Evolutionary conservation across 2,797 vertebrate species (phyloP).

Genomic region (Halcyon smyrnensis): DNA sequence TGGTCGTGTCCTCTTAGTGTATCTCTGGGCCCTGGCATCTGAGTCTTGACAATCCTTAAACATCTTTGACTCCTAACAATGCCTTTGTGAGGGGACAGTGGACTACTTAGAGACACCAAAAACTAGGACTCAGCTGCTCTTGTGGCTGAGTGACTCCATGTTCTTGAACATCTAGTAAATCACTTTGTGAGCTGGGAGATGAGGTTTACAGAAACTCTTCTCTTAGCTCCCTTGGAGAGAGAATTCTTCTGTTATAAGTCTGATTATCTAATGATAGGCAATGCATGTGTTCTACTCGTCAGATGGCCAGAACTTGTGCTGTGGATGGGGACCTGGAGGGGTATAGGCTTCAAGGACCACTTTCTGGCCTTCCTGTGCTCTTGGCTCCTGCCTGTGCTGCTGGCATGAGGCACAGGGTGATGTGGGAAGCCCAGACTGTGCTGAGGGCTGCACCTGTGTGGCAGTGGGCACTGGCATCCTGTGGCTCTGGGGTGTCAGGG

Average conservation of each 20-base stretch:
- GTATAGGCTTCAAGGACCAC: too few relatives aligned
- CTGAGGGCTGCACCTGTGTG: too few relatives aligned
- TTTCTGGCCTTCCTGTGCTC: neutral
- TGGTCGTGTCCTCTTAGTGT: neutral
- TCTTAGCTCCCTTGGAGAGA: neutral
- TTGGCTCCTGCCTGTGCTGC: neutral
- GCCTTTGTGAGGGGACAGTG: neutral
- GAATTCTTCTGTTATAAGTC: neutral
- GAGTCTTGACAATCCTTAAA: neutral
- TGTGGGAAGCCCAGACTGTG: neutral
- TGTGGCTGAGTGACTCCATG: neutral
- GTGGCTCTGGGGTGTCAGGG: neutral
- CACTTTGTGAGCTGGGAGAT: neutral
- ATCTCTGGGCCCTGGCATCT: neutral
- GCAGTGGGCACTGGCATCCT: neutral
- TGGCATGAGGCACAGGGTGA: accelerated
- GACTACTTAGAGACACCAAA: neutral
- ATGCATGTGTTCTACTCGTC: neutral
- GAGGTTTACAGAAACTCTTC: neutral
- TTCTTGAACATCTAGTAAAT: neutral
- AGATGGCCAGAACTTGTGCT: neutral
- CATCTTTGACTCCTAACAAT: neutral
- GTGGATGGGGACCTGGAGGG: neutral
- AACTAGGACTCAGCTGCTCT: neutral
- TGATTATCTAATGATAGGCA: neutral